Evolutionary conservation across 1,140 invertebrate species (phyloP), one percentile per base, ranked within the genome.

Genomic region (Drosophila elegans): DNA sequence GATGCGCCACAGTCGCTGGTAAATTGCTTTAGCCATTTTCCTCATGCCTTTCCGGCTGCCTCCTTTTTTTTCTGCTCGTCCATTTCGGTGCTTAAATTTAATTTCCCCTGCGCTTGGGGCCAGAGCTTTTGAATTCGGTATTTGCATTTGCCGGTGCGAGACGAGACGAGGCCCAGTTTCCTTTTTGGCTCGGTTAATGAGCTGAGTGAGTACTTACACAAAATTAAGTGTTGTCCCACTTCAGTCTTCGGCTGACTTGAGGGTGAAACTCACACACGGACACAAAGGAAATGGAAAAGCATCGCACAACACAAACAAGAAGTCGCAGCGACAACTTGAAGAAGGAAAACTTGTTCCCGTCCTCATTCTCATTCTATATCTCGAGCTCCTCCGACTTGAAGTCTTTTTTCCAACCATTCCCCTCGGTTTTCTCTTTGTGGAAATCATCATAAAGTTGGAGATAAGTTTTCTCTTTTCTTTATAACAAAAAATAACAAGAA

Each of bases 211-310:
- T 89, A 90, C 84, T 89, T 89, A 89, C 85, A 89, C 85, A 89
- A 90, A 89, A 89, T 90, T 89, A 89, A 89, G 84, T 89, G 84
- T 89, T 89, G 84, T 89, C 85, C 84, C 76, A 89, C 85, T 89
- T 89, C 77, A 72, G 69, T 54, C 77, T 56, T 77, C 83, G 75
- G 84, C 84, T 88, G 83, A 86, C 73, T 88, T 69, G 68, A 85
- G 27, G 38, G 46, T 46, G 42, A 56, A 55, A 56, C 48, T 49
- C 36, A 59, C 60, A 45, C 46, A 61, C 56, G 61, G 73, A 72
- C 85, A 89, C 84, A 88, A 89, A 88, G 80, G 80, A 88, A 89
- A 88, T 89, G 80, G 74, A 88, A 88, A 80, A 88, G 80, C 64
- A 80, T 53, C 63, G 51, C 71, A 78, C 73, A 76, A 84, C 85